A percentile compares a stretch with the other conserved stretches of the same genome.
These are phyloP conservation scores for Stomatorhinus walkeri DNA, from an alignment of 2,797 vertebrate species.

Conservation along the genomic window DNA sequence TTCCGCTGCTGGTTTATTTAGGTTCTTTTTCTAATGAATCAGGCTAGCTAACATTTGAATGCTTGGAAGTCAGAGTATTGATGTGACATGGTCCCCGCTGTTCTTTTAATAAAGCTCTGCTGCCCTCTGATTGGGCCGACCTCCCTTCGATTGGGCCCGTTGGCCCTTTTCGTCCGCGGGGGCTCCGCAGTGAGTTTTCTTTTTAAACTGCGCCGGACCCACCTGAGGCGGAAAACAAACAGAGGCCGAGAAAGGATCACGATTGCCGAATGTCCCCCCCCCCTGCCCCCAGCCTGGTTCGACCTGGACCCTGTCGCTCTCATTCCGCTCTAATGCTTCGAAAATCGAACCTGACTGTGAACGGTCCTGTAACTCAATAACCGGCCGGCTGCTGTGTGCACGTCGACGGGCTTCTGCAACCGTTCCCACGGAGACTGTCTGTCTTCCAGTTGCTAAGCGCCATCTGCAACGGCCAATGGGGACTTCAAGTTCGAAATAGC, in stretches of 20 bases:
- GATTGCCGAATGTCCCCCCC: background rate
- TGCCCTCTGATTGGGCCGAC: background rate
- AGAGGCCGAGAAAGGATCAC: background rate
- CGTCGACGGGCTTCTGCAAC: background rate
- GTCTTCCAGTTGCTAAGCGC: background rate
- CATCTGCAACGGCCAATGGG: background rate
- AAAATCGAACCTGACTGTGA: slow-evolving; percentile 11
- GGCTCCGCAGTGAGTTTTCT: slow-evolving; percentile 42
- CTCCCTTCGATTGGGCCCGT: background rate
- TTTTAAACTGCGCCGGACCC: background rate
- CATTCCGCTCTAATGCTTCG: slow-evolving; percentile 5
- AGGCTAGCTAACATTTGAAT: background rate
- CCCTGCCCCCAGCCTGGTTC: background rate
- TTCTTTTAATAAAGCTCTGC: background rate
- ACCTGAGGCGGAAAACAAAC: background rate
- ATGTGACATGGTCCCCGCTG: background rate
- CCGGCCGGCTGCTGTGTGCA: background rate
- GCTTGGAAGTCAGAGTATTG: background rate
- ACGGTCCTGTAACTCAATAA: slow-evolving; percentile 16
- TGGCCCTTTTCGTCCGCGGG: slow-evolving; percentile 23
- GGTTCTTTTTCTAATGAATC: background rate
- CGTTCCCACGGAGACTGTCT: background rate
- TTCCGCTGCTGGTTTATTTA: background rate
- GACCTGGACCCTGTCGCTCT: background rate
- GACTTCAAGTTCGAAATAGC: background rate